phyloP scores from a whole-genome alignment of 2,888 invertebrate genomes.

The Cephonodes hylas region DNA sequence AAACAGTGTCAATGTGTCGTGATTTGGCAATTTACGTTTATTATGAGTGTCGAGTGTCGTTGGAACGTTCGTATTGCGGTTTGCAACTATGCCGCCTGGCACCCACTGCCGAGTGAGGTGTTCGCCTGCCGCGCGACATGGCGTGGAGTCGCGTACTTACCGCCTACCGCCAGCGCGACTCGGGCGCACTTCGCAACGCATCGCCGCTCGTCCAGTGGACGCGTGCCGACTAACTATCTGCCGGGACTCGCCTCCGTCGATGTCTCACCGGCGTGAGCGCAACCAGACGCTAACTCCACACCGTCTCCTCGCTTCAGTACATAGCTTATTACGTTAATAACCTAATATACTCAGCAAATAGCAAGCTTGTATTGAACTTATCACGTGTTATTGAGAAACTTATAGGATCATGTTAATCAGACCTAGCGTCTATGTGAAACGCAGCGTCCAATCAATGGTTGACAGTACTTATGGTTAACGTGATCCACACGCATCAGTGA shows the following conservation, averaged over 20 bases:
- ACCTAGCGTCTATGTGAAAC: too few relatives aligned
- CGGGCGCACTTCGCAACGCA: constrained; percentile 56
- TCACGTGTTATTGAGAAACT: too few relatives aligned
- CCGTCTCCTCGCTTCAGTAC: too few relatives aligned
- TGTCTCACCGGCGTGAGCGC: constrained; percentile 44
- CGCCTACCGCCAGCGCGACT: constrained; percentile 55
- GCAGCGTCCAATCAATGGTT: too few relatives aligned
- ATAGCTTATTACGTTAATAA: too few relatives aligned
- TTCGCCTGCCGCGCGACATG: neutral
- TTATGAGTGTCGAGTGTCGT: too few relatives aligned
- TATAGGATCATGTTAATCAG: too few relatives aligned
- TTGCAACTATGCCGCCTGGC: neutral
- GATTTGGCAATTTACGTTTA: neutral
- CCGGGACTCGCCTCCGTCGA: constrained; percentile 68
- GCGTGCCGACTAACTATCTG: constrained; percentile 65
- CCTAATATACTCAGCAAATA: too few relatives aligned
- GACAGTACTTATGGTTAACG: neutral
- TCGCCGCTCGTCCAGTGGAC: constrained; percentile 47
- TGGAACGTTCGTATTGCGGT: neutral
- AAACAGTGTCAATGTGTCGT: neutral
- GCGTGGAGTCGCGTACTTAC: constrained; percentile 40
- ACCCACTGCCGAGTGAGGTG: neutral
- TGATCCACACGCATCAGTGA: constrained; percentile 10
- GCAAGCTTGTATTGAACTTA: too few relatives aligned
- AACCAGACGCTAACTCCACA: constrained; percentile 18